Conservation (phyloP, 2,888 invertebrate genomes). For the Rhaphigaster nebulosa region DNA sequence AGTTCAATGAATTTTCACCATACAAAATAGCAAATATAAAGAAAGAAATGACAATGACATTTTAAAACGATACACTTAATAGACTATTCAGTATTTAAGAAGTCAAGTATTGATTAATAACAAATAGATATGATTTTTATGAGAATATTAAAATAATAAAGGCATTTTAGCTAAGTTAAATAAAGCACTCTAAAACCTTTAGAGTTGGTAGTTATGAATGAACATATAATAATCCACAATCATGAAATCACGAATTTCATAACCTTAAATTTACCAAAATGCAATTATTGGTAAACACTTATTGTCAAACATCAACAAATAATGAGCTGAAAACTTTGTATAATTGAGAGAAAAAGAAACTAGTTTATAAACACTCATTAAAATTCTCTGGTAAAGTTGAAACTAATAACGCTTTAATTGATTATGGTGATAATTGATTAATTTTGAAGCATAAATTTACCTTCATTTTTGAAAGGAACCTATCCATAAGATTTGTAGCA, state of each 20-base stretch:
- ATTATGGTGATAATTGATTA: neutral
- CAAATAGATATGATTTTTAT: too few relatives aligned
- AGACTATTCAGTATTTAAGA: neutral
- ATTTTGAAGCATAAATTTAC: slow-evolving; percentile 69
- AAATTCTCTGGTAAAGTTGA: neutral
- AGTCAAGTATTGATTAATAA: neutral
- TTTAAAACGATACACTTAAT: neutral
- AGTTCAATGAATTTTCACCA: neutral
- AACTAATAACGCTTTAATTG: too few relatives aligned
- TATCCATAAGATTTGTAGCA: slow-evolving; percentile 84
- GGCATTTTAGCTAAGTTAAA: too few relatives aligned
- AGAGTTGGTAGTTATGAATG: neutral
- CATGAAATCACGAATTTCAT: neutral
- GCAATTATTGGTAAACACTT: slow-evolving; percentile 5
- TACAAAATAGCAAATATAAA: neutral
- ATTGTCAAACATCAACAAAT: neutral
- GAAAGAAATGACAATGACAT: neutral
- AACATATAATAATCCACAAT: neutral
- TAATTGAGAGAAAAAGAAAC: too few relatives aligned
- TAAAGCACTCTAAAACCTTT: neutral
- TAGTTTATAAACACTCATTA: too few relatives aligned
- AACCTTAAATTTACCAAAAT: neutral
- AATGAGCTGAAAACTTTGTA: too few relatives aligned
- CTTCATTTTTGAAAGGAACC: slow-evolving; percentile 87
- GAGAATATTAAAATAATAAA: too few relatives aligned